A percentile compares a stretch with the other conserved stretches of the same genome.
Conservation (phyloP, 2,888 invertebrate genomes). For the Drosophila nr. perissopoda region DNA sequence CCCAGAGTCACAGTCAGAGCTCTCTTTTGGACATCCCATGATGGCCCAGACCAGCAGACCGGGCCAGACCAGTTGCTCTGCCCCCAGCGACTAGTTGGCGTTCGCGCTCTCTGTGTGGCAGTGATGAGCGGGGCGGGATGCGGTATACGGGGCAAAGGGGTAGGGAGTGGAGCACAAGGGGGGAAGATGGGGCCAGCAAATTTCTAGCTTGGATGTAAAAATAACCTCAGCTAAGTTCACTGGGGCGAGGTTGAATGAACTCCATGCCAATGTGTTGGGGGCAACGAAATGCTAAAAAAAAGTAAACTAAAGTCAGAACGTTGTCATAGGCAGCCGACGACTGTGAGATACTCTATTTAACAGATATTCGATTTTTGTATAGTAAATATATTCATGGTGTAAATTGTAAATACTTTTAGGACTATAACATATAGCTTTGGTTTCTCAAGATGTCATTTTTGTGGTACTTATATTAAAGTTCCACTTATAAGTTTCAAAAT, state of each 20-base stretch:
- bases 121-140: conserved; percentile 1
- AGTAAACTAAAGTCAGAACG: conserved; percentile 22
- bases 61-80: conserved; percentile 72
- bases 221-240: conserved; percentile 85
- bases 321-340: neutral
- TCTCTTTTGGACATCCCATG: conserved; percentile 12
- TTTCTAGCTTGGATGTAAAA: conserved; percentile 79
- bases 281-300: conserved; percentile 35
- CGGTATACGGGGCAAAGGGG: neutral
- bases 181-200: conserved; percentile 3
- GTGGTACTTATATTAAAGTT: neutral
- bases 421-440: neutral
- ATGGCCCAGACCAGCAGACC: conserved; percentile 55
- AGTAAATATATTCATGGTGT: neutral
- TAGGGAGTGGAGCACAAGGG: neutral
- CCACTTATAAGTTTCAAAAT: accelerated
- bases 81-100: conserved; percentile 58
- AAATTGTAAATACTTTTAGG: neutral
- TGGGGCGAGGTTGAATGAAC: conserved; percentile 85
- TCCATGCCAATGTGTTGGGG: conserved; percentile 61
- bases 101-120: conserved; percentile 29
- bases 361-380: neutral
- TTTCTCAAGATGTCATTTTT: accelerated
- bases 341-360: conserved; percentile 4
- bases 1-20: conserved; percentile 19